phyloP scores from a whole-genome alignment of 2,888 invertebrate genomes.

The Lottia scabra region DNA sequence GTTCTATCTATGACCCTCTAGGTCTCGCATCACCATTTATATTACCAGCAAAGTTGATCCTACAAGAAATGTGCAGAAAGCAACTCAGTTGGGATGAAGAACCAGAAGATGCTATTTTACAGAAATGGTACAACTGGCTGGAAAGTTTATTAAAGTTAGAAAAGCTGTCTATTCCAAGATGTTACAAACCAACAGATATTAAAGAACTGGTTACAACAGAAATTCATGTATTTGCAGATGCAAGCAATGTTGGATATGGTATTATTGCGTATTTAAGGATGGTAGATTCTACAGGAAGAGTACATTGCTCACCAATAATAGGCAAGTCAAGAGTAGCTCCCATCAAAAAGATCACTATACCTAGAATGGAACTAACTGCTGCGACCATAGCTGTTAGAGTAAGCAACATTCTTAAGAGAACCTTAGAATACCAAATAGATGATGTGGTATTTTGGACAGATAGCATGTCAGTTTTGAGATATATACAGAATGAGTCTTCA shows the following conservation, averaged over 20 bases:
- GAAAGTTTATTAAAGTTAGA: background rate
- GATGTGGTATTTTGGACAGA: background rate
- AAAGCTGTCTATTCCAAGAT: background rate
- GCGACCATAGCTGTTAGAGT: background rate
- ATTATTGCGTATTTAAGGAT: background rate
- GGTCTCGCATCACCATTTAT: slow-evolving; percentile 12
- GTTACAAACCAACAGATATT: background rate
- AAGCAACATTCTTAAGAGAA: background rate
- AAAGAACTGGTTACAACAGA: background rate
- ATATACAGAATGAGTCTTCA: background rate
- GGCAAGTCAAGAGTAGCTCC: background rate
- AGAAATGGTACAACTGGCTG: slow-evolving; percentile 9
- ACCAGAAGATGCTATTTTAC: background rate
- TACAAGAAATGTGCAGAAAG: slow-evolving; percentile 3
- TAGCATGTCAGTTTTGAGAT: no score
- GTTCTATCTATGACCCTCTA: slow-evolving; percentile 13
- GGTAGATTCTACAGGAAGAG: background rate
- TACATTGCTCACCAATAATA: no score
- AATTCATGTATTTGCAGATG: background rate
- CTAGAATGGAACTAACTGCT: background rate
- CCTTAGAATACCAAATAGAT: background rate
- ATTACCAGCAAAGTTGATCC: slow-evolving; percentile 4
- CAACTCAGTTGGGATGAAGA: slow-evolving; percentile 6
- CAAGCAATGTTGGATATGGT: slow-evolving; percentile 1
- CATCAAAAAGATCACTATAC: slow-evolving; percentile 5